phyloP scores from a whole-genome alignment of 2,113 vertebrate species.

The Actinemys pallida region DNA sequence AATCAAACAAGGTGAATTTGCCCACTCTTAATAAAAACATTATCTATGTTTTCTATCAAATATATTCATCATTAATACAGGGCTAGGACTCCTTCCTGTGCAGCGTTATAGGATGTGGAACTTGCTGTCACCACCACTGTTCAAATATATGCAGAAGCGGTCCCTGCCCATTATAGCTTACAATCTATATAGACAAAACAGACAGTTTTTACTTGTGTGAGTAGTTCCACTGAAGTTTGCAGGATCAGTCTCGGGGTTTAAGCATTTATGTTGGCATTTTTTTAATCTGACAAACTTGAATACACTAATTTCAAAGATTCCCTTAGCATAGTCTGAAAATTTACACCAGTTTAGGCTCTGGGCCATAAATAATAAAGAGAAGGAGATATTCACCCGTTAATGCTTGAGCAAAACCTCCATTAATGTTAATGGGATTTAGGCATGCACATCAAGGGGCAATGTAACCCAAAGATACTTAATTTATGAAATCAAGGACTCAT shows the following conservation, averaged over 20 bases:
- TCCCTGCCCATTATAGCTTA: not conserved
- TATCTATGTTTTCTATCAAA: not conserved
- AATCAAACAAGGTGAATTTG: not conserved
- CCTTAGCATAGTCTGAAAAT: not conserved
- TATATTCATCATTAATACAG: not conserved
- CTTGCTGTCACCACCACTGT: not conserved
- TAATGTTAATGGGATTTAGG: not conserved
- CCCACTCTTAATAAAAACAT: not conserved
- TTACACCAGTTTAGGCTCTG: not conserved
- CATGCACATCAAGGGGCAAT: not conserved
- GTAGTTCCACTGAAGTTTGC: not conserved
- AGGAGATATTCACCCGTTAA: not conserved
- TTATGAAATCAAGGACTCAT: conserved; percentile 31
- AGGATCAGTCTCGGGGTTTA: not conserved
- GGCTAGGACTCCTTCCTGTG: not conserved
- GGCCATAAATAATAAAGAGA: not conserved
- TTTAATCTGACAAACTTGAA: not conserved
- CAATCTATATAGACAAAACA: not conserved
- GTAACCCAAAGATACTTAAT: not conserved
- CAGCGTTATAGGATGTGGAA: not conserved
- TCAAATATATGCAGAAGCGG: not conserved
- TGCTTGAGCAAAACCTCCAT: not conserved
- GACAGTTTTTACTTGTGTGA: not conserved
- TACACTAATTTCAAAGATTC: not conserved
- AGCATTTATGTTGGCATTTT: not conserved